Base-by-base conservation (phyloP, 2,888 invertebrate species). In the Heteropelma amictum region DNA sequence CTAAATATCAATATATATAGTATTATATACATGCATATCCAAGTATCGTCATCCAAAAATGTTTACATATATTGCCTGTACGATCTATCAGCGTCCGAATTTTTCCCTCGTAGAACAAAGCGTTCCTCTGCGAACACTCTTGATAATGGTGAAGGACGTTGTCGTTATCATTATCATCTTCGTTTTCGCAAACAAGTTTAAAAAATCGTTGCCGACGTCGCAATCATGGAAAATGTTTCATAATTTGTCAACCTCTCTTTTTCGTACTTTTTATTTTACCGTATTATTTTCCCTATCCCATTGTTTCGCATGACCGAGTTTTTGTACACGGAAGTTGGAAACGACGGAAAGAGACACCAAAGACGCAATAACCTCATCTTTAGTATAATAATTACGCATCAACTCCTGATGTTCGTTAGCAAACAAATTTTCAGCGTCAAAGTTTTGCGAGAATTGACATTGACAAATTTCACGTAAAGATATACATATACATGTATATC, bases 51-150 rank as follows among this genome's bases (percentile, higher is more conserved):
- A 64, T 72, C 76, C 67, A 63, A 30, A n/a, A n/a, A 45, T 72
- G 78, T 72, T 63, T 65, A 72, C 49, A 78, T 77, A 73, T 81
- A 80, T 82, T 80, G 78, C 86, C 87, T 88, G 86, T 70, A 76
- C 78, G 80, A 81, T 82, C 76, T 79, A 76, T 76, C 80, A 77
- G 80, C 81, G 79, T 80, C 79, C 74, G 74, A 80, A 80, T 82
- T 79, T 83, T 84, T 79, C 81, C 75, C 73, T 47, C 78, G 79
- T 80, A 73, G 67, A 40, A 68, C 72, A 61, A 58, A 35, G 58
- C 58, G 58, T 58, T 68, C 63, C 68, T 63, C 60, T 53, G 60
- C 60, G 49, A 61, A 75, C 23, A 51, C 28, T 49, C 63, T 58
- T 72, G 51, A 67, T 73, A 40, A 60, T 49, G 26, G 28, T 35